phyloP scores from a whole-genome alignment of 1,140 invertebrate genomes.

The Neodiprion lecontei region DNA sequence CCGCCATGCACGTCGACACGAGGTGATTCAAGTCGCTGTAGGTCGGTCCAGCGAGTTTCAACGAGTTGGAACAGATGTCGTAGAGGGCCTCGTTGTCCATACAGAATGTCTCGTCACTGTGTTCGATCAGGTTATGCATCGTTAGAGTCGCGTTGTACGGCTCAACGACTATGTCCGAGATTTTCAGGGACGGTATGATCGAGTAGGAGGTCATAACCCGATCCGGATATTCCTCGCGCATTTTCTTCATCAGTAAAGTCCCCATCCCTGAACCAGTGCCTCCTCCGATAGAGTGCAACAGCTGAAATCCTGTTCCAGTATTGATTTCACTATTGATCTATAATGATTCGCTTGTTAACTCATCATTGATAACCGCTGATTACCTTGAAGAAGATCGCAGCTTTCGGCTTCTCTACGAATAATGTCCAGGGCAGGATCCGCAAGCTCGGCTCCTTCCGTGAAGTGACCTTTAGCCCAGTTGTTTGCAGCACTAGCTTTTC shows the following conservation, averaged over 20 bases:
- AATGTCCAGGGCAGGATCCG: constrained; percentile 79
- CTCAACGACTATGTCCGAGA: constrained; percentile 71
- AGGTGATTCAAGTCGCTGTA: constrained; percentile 65
- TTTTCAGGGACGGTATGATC: constrained; percentile 59
- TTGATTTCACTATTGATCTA: no score
- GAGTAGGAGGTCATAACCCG: constrained; percentile 62
- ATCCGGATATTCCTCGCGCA: constrained; percentile 41
- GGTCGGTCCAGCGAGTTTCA: constrained; percentile 69
- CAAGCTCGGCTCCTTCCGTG: constrained; percentile 74
- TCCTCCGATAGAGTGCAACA: constrained; percentile 66
- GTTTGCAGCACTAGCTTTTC: constrained; percentile 69
- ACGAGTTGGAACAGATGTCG: constrained; percentile 73
- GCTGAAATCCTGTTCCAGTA: constrained; percentile 70
- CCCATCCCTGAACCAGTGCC: constrained; percentile 57
- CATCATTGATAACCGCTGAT: constrained; percentile 57
- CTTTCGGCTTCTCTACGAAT: constrained; percentile 79
- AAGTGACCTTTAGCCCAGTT: constrained; percentile 81
- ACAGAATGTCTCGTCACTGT: constrained; percentile 74
- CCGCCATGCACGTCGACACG: constrained; percentile 66
- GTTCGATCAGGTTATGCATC: constrained; percentile 69
- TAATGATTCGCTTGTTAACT: neutral
- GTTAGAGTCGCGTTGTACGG: constrained; percentile 72
- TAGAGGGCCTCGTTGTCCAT: constrained; percentile 79
- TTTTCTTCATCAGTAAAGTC: constrained; percentile 34
- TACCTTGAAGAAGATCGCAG: constrained; percentile 75